Evolutionary conservation across 2,888 invertebrate species (phyloP), one percentile per base, ranked within the genome.

Genomic region (Plebejus anna): DNA sequence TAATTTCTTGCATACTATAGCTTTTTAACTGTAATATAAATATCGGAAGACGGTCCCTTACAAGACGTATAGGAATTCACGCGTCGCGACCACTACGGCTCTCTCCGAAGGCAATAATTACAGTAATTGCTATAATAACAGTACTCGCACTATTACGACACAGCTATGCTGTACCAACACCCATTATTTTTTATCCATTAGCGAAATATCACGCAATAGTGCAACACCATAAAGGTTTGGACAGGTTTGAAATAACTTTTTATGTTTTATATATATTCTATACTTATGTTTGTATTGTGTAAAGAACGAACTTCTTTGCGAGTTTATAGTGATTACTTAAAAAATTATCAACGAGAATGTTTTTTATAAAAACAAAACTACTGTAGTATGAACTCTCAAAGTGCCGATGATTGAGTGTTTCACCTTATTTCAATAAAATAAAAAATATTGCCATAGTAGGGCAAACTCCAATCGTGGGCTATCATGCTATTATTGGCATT

Each of bases 151-250:
- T 72, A 22, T 72, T 72, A 72, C 47, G 22, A 22, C 72, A 72
- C 42, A 47, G 47, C 72, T 28, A 51, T 42, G 42, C 47, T 47
- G 72, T 72, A 72, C 42, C 47, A 36, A 42, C 72, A 22, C 9
- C 22, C 22, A 72, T 72, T 72, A 72, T 47, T 22, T 47, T 72
- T 72, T 72, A 42, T 47, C 72, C 72, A 72, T 72, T 72, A 72
- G 22, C 13, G 13, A 66, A 66, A 66, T 72, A 42, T 72, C 47
- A 47, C 72, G 42, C 72, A 72, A 72, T 47, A 28, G 11, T 11
- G 72, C 47, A 47, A 11, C 42, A 72, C 47, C 47, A 72, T 72
- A 72, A 47, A 5, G n/a, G 22, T 42, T 11, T 72, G 28, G 42
- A 72, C 42, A 72, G 72, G 28, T 72, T 47, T 47, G 1, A 72